Conservation (phyloP, 2,797 vertebrate species). For the Hyperoplus lanceolatus region DNA sequence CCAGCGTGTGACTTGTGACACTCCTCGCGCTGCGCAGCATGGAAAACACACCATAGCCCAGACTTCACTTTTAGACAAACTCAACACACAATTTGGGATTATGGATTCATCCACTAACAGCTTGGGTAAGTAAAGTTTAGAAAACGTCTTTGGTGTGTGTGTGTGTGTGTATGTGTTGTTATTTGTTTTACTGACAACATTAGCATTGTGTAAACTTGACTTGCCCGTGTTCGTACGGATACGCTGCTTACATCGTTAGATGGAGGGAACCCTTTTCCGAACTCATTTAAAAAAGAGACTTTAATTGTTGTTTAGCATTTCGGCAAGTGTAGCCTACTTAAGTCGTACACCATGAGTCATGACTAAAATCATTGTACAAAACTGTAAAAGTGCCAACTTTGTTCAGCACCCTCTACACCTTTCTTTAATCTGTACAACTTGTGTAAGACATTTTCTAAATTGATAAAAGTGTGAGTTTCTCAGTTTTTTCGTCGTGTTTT, state of each 20-base stretch:
- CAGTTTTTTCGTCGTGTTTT: not conserved
- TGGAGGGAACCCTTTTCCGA: not conserved
- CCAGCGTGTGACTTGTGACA: slow-evolving; percentile 59
- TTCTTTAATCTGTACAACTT: not conserved
- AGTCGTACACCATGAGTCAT: not conserved
- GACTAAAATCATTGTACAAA: not conserved
- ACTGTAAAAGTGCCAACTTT: fast-evolving
- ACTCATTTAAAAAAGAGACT: not conserved
- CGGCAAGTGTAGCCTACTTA: too few species aligned
- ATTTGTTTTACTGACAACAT: not conserved
- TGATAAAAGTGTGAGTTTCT: not conserved
- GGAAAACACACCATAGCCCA: slow-evolving; percentile 69
- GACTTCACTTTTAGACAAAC: slow-evolving; percentile 27
- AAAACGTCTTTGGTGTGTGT: not conserved
- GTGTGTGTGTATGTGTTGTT: not conserved
- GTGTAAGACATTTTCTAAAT: not conserved
- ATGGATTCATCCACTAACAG: slow-evolving; percentile 88
- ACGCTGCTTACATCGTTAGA: slow-evolving; percentile 2
- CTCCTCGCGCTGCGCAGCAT: slow-evolving; percentile 68
- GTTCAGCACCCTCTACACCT: not conserved
- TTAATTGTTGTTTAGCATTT: not conserved
- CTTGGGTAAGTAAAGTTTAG: slow-evolving; percentile 79
- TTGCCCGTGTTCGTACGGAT: slow-evolving; percentile 3
- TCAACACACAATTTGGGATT: not conserved
- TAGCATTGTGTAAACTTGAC: not conserved